Conservation (phyloP, 2,113 vertebrate genomes). For the Aldabrachelys gigantea region DNA sequence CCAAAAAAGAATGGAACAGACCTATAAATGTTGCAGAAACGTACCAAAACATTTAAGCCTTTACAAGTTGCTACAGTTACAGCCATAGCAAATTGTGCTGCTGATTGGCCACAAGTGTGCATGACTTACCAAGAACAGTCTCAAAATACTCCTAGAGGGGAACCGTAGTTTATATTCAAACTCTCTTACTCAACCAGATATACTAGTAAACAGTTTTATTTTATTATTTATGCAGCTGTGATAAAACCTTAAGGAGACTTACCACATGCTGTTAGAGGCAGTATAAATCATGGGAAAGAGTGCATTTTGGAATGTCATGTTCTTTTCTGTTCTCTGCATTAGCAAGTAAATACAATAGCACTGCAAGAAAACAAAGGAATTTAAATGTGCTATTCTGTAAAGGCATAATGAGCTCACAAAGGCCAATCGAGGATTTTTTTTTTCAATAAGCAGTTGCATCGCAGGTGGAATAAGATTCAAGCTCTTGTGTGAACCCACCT, state of each 20-base stretch:
- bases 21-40: not conserved
- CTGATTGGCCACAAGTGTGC: not conserved
- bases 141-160: not conserved
- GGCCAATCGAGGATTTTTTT: not conserved
- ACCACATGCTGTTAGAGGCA: conserved; percentile 49
- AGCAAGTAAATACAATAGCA: conserved; percentile 65
- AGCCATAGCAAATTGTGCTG: not conserved
- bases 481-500: not conserved
- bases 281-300: conserved; percentile 53
- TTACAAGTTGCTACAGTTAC: not conserved
- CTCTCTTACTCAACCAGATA: not conserved
- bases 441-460: conserved; percentile 22
- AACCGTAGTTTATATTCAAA: not conserved
- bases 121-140: not conserved
- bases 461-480: conserved; percentile 43
- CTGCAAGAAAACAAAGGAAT: conserved; percentile 45
- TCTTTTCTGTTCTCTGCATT: conserved; percentile 71
- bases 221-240: conserved; percentile 23
- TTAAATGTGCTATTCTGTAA: conserved; percentile 54
- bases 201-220: not conserved
- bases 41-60: conserved; percentile 3
- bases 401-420: conserved; percentile 41
- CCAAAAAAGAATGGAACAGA: not conserved
- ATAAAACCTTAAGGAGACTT: conserved; percentile 46
- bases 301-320: conserved; percentile 62